phyloP scores from a whole-genome alignment of 2,888 invertebrate genomes.

The Hirtodrosophila alboralis region DNA sequence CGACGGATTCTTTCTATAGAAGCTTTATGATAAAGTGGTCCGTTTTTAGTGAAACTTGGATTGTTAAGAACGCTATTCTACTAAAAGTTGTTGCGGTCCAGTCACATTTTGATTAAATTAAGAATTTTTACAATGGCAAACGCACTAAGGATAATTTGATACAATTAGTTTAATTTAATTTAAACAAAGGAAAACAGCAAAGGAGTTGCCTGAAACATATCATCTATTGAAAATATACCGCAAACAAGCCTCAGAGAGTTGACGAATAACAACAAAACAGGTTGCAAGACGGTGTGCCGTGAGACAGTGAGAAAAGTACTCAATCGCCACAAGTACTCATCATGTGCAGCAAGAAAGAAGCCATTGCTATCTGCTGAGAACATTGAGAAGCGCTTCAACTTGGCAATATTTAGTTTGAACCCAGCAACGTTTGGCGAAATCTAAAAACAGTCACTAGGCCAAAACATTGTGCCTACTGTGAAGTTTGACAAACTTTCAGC shows the following conservation, averaged over 20 bases:
- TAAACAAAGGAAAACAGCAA: background rate
- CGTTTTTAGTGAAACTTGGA: no score
- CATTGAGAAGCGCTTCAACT: background rate
- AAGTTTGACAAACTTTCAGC: no score
- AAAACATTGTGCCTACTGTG: no score
- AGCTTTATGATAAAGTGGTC: no score
- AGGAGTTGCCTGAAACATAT: background rate
- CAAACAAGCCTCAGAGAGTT: slow-evolving; percentile 5
- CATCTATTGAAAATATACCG: slow-evolving; percentile 4
- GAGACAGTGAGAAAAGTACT: slow-evolving; percentile 11
- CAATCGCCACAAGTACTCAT: slow-evolving; percentile 1
- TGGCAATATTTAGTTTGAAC: background rate
- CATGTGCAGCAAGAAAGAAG: slow-evolving; percentile 3
- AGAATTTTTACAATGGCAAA: background rate
- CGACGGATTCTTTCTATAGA: no score
- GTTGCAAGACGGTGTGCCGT: background rate
- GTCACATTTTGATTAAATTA: no score
- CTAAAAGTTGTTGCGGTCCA: no score
- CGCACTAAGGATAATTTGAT: background rate
- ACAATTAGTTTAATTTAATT: background rate
- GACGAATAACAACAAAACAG: background rate
- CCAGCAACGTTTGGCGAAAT: no score
- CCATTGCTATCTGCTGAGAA: slow-evolving; percentile 1
- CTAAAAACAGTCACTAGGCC: no score
- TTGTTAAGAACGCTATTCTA: no score